Conservation (phyloP, 2,797 vertebrate genomes). For the Sebastes wilsoni region DNA sequence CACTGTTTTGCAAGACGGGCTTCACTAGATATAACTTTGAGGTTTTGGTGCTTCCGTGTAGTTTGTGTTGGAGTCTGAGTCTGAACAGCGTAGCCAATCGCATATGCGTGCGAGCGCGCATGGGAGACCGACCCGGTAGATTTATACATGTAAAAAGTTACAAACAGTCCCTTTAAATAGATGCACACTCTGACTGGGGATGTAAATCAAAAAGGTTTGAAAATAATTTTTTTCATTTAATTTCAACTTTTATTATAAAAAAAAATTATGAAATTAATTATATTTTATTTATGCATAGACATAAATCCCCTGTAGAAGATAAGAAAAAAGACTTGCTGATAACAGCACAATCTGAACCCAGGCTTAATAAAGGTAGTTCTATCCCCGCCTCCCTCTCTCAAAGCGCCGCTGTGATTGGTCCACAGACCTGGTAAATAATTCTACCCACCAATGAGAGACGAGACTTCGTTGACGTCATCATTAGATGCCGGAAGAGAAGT, state of each 20-base stretch:
- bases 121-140: no score
- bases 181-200: background rate
- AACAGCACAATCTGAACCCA: background rate
- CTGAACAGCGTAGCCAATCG: no score
- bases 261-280: no score
- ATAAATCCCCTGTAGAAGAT: background rate
- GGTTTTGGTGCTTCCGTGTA: no score
- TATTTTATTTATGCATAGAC: background rate
- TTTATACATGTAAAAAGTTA: no score
- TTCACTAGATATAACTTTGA: no score
- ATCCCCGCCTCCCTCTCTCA: background rate
- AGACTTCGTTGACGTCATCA: conserved; percentile 45
- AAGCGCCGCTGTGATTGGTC: conserved; percentile 39
- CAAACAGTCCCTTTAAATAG: no score
- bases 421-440: rapidly evolving
- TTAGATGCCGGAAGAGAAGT: conserved; percentile 66
- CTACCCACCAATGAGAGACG: conserved; percentile 29
- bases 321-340: no score
- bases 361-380: background rate
- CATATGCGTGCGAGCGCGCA: no score
- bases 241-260: background rate
- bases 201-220: background rate
- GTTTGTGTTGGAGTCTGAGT: no score
- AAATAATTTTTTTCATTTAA: background rate
- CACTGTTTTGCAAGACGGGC: no score